These are phyloP conservation scores for Acanthosepion pharaonis DNA, from an alignment of 2,888 invertebrate genomes.

Conservation along the genomic window DNA sequence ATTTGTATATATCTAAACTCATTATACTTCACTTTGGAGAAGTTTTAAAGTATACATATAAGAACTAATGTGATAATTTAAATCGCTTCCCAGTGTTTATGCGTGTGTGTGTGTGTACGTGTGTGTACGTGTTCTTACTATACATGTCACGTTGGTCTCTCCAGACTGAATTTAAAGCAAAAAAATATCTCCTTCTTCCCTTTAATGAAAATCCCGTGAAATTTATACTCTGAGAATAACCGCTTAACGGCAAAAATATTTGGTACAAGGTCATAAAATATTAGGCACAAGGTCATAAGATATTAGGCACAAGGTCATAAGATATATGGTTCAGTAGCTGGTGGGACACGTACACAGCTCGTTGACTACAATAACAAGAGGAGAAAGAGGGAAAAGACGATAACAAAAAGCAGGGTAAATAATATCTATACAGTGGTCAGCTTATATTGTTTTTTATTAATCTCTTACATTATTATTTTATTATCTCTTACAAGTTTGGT, in stretches of 20 bases:
- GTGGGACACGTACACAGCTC: neutral
- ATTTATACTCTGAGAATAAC: neutral
- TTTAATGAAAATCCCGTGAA: neutral
- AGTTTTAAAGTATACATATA: too few species aligned
- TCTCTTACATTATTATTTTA: too few species aligned
- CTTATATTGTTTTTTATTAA: too few species aligned
- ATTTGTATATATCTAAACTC: too few species aligned
- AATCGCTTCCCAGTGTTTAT: neutral
- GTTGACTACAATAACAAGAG: neutral
- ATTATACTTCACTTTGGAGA: too few species aligned
- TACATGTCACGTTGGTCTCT: neutral
- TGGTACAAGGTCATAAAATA: neutral
- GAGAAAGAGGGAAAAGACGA: neutral
- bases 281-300: too few species aligned
- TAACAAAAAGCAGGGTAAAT: neutral
- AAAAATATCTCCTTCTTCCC: neutral
- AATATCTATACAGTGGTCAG: neutral
- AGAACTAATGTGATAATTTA: too few species aligned
- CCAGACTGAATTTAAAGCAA: neutral
- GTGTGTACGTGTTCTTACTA: neutral
- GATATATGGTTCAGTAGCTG: too few species aligned
- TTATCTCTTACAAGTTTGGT: neutral
- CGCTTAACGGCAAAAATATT: neutral
- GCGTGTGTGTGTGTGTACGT: neutral
- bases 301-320: too few species aligned